Percentiles rank a stretch among this genome's conserved stretches.
Evolutionary conservation across 2,888 invertebrate genomes (phyloP).

Genomic region (Caenorhabditis sp.): DNA sequence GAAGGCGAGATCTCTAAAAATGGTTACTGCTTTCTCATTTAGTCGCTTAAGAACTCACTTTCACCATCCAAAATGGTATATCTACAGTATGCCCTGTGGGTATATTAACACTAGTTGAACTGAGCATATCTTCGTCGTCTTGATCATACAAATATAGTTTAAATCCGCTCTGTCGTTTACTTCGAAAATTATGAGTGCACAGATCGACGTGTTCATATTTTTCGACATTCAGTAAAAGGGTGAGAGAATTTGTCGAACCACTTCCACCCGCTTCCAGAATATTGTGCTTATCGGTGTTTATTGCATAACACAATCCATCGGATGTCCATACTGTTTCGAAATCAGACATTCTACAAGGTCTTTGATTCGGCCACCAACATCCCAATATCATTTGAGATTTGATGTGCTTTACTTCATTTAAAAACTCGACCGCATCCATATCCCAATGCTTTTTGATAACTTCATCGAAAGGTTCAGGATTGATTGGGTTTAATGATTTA

Average conservation of each 20-base stretch:
- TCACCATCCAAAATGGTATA: slow-evolving; percentile 69
- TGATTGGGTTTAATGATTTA: neutral
- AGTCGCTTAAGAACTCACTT: slow-evolving; percentile 47
- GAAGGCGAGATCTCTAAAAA: slow-evolving; percentile 62
- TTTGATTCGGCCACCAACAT: slow-evolving; percentile 67
- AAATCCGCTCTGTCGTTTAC: slow-evolving; percentile 60
- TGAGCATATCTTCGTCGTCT: slow-evolving; percentile 63
- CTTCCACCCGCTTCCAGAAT: slow-evolving; percentile 56
- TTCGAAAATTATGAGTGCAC: slow-evolving; percentile 63
- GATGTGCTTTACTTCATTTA: slow-evolving; percentile 65
- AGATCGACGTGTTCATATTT: slow-evolving; percentile 68
- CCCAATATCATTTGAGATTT: slow-evolving; percentile 66
- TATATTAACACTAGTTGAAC: slow-evolving; percentile 67
- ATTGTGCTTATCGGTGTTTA: slow-evolving; percentile 60
- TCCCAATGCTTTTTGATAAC: slow-evolving; percentile 62
- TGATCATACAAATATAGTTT: slow-evolving; percentile 68
- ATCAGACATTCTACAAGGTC: slow-evolving; percentile 54
- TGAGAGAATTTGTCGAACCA: slow-evolving; percentile 61
- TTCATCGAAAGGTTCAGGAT: slow-evolving; percentile 33
- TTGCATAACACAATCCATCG: slow-evolving; percentile 69
- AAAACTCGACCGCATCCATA: slow-evolving; percentile 66
- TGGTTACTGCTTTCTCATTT: neutral
- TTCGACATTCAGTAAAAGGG: slow-evolving; percentile 65
- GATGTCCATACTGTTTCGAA: slow-evolving; percentile 68
- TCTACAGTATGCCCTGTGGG: slow-evolving; percentile 69